phyloP scores from a whole-genome alignment of 1,140 invertebrate species.

The Panulirus ornatus region DNA sequence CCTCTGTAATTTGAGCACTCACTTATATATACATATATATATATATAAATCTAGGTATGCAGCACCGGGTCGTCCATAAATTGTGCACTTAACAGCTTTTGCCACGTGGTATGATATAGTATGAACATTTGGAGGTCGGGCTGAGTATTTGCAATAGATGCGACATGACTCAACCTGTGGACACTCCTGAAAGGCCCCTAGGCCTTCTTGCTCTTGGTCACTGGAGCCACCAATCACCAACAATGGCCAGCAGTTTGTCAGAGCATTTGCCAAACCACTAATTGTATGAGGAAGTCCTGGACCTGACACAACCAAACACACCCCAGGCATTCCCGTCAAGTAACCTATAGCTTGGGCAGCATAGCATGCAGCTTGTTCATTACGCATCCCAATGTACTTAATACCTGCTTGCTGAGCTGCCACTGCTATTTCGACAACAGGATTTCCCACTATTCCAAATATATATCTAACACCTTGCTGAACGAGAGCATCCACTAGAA shows the following conservation, averaged over 20 bases:
- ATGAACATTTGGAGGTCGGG: conserved; percentile 87
- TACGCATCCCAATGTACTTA: conserved; percentile 96
- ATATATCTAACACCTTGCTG: background rate
- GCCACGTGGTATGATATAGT: conserved; percentile 95
- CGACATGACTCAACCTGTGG: conserved; percentile 88
- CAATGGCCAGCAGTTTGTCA: conserved; percentile 96
- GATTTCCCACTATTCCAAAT: conserved; percentile 86
- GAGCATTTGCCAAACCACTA: conserved; percentile 97
- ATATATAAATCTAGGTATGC: conserved; percentile 95
- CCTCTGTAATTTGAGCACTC: no score
- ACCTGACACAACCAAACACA: conserved; percentile 95
- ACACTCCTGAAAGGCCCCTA: conserved; percentile 97
- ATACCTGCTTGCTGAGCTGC: conserved; percentile 92
- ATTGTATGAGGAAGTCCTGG: conserved; percentile 95
- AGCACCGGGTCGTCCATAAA: conserved; percentile 92
- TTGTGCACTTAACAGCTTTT: conserved; percentile 90
- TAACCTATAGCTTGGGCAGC: conserved; percentile 95
- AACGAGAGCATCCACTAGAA: background rate
- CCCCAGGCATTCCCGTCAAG: conserved; percentile 91
- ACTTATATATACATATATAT: no score
- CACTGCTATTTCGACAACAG: conserved; percentile 93
- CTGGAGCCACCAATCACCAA: conserved; percentile 94
- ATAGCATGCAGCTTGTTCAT: conserved; percentile 97
- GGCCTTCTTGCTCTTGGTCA: conserved; percentile 93
- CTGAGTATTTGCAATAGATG: conserved; percentile 93